phyloP scores from a whole-genome alignment of 2,113 vertebrate species.

The Hydrochoerus hydrochaeris region DNA sequence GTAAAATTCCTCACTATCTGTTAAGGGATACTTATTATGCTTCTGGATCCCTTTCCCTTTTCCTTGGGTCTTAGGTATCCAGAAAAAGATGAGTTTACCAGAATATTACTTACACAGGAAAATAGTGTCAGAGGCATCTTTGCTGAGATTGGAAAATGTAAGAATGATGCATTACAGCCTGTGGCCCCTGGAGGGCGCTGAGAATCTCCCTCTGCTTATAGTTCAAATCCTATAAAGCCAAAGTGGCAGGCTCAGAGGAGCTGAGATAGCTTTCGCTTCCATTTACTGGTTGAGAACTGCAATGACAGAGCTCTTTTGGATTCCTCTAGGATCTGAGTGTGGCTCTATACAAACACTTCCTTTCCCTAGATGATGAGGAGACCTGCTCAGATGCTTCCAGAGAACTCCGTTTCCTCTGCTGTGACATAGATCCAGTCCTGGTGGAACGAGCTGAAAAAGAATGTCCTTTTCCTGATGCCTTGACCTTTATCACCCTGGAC shows the following conservation, averaged over 20 bases:
- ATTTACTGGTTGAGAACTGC: constrained; percentile 43
- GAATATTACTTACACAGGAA: constrained; percentile 20
- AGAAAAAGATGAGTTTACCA: background rate
- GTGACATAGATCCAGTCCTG: constrained; percentile 92
- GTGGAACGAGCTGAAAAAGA: constrained; percentile 88
- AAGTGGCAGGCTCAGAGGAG: background rate
- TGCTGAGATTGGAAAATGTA: background rate
- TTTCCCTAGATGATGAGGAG: constrained; percentile 71
- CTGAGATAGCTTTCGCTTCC: constrained; percentile 48
- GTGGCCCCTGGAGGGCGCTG: constrained; percentile 57
- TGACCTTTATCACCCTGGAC: constrained; percentile 92
- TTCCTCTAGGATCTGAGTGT: constrained; percentile 92
- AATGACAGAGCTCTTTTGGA: constrained; percentile 78
- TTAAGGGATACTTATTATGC: background rate
- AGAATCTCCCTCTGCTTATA: background rate
- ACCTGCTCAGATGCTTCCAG: constrained; percentile 40
- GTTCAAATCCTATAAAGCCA: constrained; percentile 3
- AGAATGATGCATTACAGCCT: constrained; percentile 28
- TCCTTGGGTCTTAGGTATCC: background rate
- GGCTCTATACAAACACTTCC: constrained; percentile 92
- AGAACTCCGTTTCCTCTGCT: constrained; percentile 90
- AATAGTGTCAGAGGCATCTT: constrained; percentile 12
- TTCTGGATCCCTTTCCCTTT: background rate
- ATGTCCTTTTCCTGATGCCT: constrained; percentile 89
- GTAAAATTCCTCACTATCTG: constrained; percentile 2